phyloP scores from a whole-genome alignment of 2,113 vertebrate genomes.

The Triplophysa dalaica region DNA sequence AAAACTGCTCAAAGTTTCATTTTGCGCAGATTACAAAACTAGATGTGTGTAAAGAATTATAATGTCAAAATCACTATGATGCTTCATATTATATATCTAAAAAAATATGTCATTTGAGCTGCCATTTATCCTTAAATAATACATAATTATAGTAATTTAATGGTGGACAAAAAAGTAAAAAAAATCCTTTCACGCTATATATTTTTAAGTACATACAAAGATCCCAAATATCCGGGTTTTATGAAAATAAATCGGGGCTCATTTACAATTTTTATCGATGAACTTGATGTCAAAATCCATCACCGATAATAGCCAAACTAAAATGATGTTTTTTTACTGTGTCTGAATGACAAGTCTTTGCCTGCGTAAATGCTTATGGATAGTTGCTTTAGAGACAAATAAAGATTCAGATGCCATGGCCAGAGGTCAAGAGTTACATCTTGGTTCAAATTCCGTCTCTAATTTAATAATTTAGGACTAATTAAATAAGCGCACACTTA shows the following conservation, averaged over 20 bases:
- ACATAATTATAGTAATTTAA: no score
- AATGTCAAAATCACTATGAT: no score
- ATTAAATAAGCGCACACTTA: conserved; percentile 39
- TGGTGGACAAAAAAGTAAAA: no score
- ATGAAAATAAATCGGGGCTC: neutral
- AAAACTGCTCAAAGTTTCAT: neutral
- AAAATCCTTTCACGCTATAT: no score
- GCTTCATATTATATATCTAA: no score
- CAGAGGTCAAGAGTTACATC: conserved; percentile 22
- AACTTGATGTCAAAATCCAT: neutral
- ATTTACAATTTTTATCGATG: neutral
- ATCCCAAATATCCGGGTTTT: neutral
- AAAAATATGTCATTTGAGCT: no score
- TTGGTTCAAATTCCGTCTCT: conserved; percentile 20
- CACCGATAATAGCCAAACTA: neutral
- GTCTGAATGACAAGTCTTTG: neutral
- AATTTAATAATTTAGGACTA: conserved; percentile 29
- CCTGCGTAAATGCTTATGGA: neutral
- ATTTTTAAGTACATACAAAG: no score
- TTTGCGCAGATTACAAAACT: neutral
- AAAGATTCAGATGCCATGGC: conserved; percentile 62
- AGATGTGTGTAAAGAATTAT: neutral
- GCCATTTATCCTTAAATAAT: no score
- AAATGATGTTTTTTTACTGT: neutral
- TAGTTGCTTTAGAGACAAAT: conserved; percentile 60